Conservation (phyloP, 2,888 invertebrate genomes). For the Aphidius colemani region DNA sequence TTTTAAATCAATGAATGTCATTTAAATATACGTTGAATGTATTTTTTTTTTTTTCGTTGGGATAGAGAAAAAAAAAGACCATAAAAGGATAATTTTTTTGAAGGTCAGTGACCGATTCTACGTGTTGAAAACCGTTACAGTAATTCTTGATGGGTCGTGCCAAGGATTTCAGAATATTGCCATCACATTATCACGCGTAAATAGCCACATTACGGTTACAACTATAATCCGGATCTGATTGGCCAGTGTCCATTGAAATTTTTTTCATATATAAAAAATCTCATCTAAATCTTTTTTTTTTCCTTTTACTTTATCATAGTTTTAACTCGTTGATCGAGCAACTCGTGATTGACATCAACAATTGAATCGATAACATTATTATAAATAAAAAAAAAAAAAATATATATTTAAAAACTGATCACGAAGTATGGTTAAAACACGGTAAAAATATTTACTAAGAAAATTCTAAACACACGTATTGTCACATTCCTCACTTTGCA, state of each 20-base stretch:
- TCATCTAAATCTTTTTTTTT: not conserved
- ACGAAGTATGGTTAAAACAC: constrained; percentile 9
- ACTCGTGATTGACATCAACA: not conserved
- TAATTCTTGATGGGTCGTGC: too few species aligned
- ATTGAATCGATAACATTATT: constrained; percentile 6
- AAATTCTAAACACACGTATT: constrained; percentile 14
- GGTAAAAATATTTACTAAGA: constrained; percentile 2
- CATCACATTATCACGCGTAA: too few species aligned
- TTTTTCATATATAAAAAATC: not conserved
- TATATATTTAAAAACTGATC: constrained; percentile 3
- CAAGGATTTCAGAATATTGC: too few species aligned
- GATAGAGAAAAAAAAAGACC: too few species aligned
- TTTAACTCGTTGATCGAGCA: not conserved
- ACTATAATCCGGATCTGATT: not conserved
- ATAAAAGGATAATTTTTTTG: constrained; percentile 1
- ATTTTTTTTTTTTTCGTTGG: not conserved
- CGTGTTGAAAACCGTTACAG: too few species aligned
- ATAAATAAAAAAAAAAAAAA: constrained; percentile 1
- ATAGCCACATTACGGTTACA: too few species aligned
- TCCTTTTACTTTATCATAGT: not conserved
- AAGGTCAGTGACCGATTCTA: not conserved
- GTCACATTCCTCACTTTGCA: constrained; percentile 9
- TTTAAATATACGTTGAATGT: not conserved
- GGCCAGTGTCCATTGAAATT: not conserved
- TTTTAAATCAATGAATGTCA: not conserved